Percentiles rank a stretch among this genome's conserved stretches.
Conservation (phyloP, 2,888 invertebrate species). For the Campoplex capitator region DNA sequence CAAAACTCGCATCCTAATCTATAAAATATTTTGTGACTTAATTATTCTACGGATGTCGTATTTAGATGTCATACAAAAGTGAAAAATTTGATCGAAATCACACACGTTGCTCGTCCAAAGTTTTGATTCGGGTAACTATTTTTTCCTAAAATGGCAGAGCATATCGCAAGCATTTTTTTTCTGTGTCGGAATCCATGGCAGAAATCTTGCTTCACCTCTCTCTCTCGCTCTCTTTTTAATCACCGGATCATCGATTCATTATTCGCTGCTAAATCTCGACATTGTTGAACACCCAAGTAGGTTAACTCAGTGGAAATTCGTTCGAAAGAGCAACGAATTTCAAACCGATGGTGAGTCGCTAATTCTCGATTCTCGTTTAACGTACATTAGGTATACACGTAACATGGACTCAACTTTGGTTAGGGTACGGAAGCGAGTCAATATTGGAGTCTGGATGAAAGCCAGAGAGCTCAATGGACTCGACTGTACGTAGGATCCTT, state of each 20-base stretch:
- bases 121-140: too few relatives aligned
- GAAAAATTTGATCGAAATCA: too few relatives aligned
- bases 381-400: slow-evolving; percentile 1
- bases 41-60: not conserved
- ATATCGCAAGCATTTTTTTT: not conserved
- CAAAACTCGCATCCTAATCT: not conserved
- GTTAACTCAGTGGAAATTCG: slow-evolving; percentile 43
- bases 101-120: too few relatives aligned
- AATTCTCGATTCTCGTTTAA: slow-evolving; percentile 66
- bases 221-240: too few relatives aligned
- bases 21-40: not conserved
- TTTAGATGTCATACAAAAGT: not conserved
- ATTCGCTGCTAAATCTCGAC: not conserved
- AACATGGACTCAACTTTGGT: slow-evolving; percentile 12
- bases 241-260: not conserved
- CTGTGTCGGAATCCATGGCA: too few relatives aligned
- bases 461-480: slow-evolving; percentile 62
- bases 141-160: too few relatives aligned
- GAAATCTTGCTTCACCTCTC: not conserved
- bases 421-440: slow-evolving; percentile 54
- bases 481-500: slow-evolving; percentile 23
- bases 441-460: slow-evolving; percentile 65
- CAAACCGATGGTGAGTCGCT: slow-evolving; percentile 30
- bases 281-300: slow-evolving; percentile 22
- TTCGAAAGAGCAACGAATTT: not conserved